A percentile compares a stretch with the other conserved stretches of the same genome.
Conservation (phyloP, 1,140 invertebrate species). For the Lepidurus arcticus region DNA sequence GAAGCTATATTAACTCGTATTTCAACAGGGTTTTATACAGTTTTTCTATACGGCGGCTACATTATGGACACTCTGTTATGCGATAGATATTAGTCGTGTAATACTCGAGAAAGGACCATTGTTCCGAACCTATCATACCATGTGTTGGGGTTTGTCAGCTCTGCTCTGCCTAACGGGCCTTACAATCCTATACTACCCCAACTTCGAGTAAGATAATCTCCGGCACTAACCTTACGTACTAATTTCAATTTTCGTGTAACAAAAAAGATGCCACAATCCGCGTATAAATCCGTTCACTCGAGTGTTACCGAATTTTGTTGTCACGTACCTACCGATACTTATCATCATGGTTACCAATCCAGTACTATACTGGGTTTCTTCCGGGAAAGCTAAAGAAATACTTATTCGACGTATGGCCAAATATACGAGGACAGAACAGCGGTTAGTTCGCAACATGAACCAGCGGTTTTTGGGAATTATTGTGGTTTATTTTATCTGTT, state of each 20-base stretch:
- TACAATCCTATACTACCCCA: slow-evolving; percentile 63
- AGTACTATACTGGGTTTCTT: slow-evolving; percentile 59
- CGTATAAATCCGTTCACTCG: slow-evolving; percentile 54
- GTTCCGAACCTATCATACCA: slow-evolving; percentile 55
- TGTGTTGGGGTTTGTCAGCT: slow-evolving; percentile 65
- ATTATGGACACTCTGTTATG: slow-evolving; percentile 77
- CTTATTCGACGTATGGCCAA: slow-evolving; percentile 37
- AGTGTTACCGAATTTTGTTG: slow-evolving; percentile 70
- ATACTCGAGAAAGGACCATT: slow-evolving; percentile 56
- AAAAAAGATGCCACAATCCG: slow-evolving; percentile 61
- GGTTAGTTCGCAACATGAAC: slow-evolving; percentile 60
- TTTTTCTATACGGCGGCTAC: slow-evolving; percentile 78
- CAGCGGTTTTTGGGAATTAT: slow-evolving; percentile 70
- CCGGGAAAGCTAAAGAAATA: slow-evolving; percentile 41
- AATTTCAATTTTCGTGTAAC: background rate
- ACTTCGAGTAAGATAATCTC: slow-evolving; percentile 59
- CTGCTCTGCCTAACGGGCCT: slow-evolving; percentile 60
- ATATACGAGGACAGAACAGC: slow-evolving; percentile 54
- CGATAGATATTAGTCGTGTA: slow-evolving; percentile 65
- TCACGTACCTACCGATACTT: slow-evolving; percentile 64
- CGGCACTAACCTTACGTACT: slow-evolving; percentile 4
- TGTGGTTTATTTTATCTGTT: slow-evolving; percentile 70
- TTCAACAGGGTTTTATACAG: slow-evolving; percentile 67
- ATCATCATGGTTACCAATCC: slow-evolving; percentile 70
- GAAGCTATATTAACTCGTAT: slow-evolving; percentile 32